Base-by-base conservation (phyloP, 2,113 vertebrate species). In the Zapus hudsonius region DNA sequence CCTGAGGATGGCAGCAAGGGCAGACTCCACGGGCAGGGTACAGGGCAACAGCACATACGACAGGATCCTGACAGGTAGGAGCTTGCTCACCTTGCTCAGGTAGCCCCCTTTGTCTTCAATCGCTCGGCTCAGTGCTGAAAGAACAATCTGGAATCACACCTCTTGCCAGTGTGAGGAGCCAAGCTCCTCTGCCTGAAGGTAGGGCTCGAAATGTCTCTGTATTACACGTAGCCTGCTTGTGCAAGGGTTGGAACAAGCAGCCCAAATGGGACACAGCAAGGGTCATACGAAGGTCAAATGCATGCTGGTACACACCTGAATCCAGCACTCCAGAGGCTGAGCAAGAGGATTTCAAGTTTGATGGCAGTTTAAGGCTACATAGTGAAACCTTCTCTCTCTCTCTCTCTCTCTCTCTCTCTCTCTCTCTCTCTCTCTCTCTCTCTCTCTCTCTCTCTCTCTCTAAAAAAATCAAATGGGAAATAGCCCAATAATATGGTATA, bases 1-100 rank as follows among this genome's bases (percentile, higher is more conserved):
- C 99, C 99, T 98, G 92, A 98, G 97, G 64, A 98, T 98, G 8
- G 97, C 84, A 0, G 97, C 98, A 87, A 99, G 98, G 2, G 98
- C 98, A 0, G 98, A 99, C 95, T 99, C 98, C 64, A 99, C 98
- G 0, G 99, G 99, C 3, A 99, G 98, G 0, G 99, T 99, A 84
- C 98, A 99, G 0, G 99, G 99, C 94, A 99, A 89, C 94, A 99
- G 96, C 96, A 98, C 84, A 33, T 98, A 99, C 13, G 99, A 99
- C 19, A 99, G 97, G 63, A 99, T 94, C 69, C 98, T 93, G 29
- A 99, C 40, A 0, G 99, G 99, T 12, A 99, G 96, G 70, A 98
- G 97, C 61, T 93, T 98, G 0, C 97, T 97, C n/a, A 99, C 95
- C 96, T 97, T 98, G 89, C 98, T 91, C 1, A 97, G 97, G 61